phyloP scores from a whole-genome alignment of 2,888 invertebrate genomes.

The Eristalinus sepulchralis region DNA sequence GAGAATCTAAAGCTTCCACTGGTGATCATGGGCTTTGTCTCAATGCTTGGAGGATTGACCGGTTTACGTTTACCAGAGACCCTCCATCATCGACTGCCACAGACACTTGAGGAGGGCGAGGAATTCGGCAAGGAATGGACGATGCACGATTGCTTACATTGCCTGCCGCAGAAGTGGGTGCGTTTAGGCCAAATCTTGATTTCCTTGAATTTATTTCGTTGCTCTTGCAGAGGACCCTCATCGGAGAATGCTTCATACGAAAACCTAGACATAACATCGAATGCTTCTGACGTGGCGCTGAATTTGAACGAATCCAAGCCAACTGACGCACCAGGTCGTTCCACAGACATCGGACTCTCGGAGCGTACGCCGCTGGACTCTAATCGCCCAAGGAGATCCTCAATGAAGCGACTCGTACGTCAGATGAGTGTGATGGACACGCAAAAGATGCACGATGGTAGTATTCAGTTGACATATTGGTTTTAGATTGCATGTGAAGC shows the following conservation, averaged over 20 bases:
- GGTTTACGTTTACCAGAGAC: constrained; percentile 93
- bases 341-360: constrained; percentile 73
- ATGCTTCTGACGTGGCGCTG: constrained; percentile 76
- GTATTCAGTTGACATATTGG: constrained; percentile 93
- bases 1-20: constrained; percentile 91
- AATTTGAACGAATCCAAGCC: constrained; percentile 75
- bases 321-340: constrained; percentile 78
- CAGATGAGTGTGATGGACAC: constrained; percentile 92
- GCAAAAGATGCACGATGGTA: constrained; percentile 89
- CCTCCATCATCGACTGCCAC: constrained; percentile 89
- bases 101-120: constrained; percentile 94
- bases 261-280: constrained; percentile 85
- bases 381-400: constrained; percentile 80
- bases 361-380: constrained; percentile 81
- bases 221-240: constrained; percentile 81
- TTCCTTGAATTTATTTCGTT: neutral
- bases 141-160: constrained; percentile 87
- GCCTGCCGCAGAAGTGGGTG: constrained; percentile 86
- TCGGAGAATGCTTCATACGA: constrained; percentile 86
- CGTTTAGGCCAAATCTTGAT: neutral
- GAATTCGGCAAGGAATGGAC: constrained; percentile 92
- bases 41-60: constrained; percentile 90
- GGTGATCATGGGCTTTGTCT: constrained; percentile 91
- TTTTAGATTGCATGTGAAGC: constrained; percentile 81
- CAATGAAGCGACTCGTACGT: constrained; percentile 87